Conservation (phyloP, 2,888 invertebrate species). For the Lymantria monacha region DNA sequence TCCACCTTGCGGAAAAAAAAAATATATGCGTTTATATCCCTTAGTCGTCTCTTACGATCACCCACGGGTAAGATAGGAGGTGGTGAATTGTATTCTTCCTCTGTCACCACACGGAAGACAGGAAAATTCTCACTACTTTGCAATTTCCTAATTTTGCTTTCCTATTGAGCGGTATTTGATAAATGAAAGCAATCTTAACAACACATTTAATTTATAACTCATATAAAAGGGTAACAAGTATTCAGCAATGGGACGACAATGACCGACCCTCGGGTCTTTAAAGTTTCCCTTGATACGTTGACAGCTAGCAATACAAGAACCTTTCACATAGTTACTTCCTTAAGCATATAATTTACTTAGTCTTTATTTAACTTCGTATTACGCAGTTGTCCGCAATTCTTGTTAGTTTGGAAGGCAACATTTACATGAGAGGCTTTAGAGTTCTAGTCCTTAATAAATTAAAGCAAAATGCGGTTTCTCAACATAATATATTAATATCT, state of each 20-base stretch:
- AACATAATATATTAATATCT: not conserved
- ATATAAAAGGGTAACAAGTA: conserved; percentile 12
- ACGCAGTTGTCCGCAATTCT: conserved; percentile 6
- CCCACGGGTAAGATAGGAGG: too few species aligned
- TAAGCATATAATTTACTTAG: conserved; percentile 20
- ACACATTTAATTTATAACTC: conserved; percentile 18
- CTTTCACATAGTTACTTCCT: conserved; percentile 20
- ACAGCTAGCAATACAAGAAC: conserved; percentile 15
- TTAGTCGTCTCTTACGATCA: too few species aligned
- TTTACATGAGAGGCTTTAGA: conserved; percentile 1
- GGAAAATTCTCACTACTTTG: too few species aligned
- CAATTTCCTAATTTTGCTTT: too few species aligned
- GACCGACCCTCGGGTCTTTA: conserved; percentile 21
- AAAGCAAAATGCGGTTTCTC: not conserved
- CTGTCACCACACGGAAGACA: too few species aligned
- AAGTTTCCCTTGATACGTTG: conserved; percentile 17
- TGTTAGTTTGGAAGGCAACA: conserved; percentile 7
- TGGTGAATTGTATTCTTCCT: too few species aligned
- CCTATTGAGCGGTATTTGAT: too few species aligned
- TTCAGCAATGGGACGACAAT: conserved; percentile 18
- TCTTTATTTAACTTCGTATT: conserved; percentile 17
- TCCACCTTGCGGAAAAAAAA: too few species aligned
- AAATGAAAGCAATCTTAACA: conserved; percentile 8
- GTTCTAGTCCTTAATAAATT: not conserved
- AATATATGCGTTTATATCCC: too few species aligned